Evolutionary conservation across 2,113 vertebrate species (phyloP), one percentile per base, ranked within the genome.

Genomic region (Peromyscus polionotus): DNA sequence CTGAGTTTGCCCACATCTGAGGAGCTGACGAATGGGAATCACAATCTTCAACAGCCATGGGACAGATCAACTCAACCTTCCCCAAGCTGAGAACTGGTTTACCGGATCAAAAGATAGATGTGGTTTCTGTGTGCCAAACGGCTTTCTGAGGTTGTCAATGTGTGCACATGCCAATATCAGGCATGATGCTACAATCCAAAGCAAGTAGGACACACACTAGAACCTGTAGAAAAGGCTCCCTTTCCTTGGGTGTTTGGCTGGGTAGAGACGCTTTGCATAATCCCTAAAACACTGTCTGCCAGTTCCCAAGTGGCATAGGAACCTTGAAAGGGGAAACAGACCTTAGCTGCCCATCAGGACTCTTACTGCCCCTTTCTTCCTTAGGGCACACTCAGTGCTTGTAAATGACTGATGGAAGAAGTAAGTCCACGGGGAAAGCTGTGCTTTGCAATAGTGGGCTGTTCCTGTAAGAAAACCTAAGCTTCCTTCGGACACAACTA

Each of bases 71-170:
- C 33, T n/a, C 26, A 17, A 24, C 33, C 81, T 76, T 63, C 70
- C 13, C 77, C 0, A 61, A 36, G 59, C 80, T 26, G 61, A 95
- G 96, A 93, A 75, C 70, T 84, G 95, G 93, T 94, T 70, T 93
- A 88, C 61, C 63, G 14, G 88, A 92, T 51, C 67, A 85, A 90
- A 67, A 95, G 96, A 75, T 83, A 95, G 96, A 75, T 85, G 94
- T 91, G 80, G 94, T 65, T 90, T 45, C 61, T 33, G 17, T 73
- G 67, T 93, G 90, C 45, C 80, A 93, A 97, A 97, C 26, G 84
- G 75, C 57, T 93, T 85, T 81, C 90, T 96, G 91, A 91, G 48
- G 88, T 51, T 36, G 93, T 93, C 68, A 51, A 2, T 45, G 54
- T 68, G n/a, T 2, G 16, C 20, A 48, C 42, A 20, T 7, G 51